Evolutionary conservation across 2,113 vertebrate genomes (phyloP).

Genomic region (Psittacara wagleri): DNA sequence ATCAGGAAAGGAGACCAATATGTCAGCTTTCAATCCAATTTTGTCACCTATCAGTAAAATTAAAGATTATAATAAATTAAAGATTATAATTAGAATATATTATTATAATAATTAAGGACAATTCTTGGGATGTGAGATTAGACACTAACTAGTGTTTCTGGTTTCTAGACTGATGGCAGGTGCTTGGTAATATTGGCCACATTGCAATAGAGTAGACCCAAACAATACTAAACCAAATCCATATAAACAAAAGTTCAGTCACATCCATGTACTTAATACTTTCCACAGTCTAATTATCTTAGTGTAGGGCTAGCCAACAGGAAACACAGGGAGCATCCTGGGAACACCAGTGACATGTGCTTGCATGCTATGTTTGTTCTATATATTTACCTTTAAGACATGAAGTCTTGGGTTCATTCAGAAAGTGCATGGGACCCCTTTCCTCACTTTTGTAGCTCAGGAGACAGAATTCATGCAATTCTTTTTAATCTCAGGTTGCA

Average conservation of each 20-base stretch:
- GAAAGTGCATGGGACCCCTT: fast-evolving
- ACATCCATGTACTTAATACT: background rate
- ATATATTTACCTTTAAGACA: background rate
- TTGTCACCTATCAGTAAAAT: background rate
- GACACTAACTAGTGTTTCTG: background rate
- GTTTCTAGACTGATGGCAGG: background rate
- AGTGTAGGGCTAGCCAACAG: background rate
- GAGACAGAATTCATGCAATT: background rate
- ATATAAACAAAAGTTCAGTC: background rate
- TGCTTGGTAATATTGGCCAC: background rate
- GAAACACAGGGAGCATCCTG: background rate
- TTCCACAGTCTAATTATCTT: background rate
- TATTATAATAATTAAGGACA: background rate
- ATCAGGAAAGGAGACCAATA: background rate
- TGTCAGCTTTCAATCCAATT: background rate
- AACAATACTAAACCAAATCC: background rate
- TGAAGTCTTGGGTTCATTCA: background rate
- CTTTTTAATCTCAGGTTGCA: background rate
- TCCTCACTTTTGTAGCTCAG: background rate
- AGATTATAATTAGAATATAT: background rate
- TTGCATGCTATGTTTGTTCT: background rate
- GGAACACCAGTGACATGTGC: background rate
- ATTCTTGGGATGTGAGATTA: background rate
- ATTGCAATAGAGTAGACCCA: background rate
- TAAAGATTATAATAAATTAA: background rate